Base-by-base conservation (phyloP, 1,140 invertebrate genomes). In the Carcinoscorpius rotundicauda region DNA sequence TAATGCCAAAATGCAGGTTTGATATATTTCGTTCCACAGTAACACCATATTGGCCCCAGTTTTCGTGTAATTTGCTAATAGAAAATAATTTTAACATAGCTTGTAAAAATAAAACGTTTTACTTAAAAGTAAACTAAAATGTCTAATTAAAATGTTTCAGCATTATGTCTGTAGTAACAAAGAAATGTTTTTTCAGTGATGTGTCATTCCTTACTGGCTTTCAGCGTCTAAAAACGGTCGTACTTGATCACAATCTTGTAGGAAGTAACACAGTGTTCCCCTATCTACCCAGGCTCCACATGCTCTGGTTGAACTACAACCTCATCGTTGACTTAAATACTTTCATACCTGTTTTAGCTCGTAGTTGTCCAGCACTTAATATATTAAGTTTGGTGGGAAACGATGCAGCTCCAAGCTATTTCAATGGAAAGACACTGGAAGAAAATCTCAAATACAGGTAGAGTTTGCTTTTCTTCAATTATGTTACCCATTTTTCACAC, bases 341-440 rank as follows among this genome's bases (percentile, higher is more conserved):
- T 0, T 89, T 88, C 79, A 77, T 87, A 52, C 81, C 82, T 66
- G 83, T 82, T 67, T 73, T 91, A 62, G 76, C 81, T 3, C 70
- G 78, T 80, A 70, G 83, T 81, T 69, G 83, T 84, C 75, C 87
- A 81, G 49, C 85, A 82, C 72, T 75, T 88, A 52, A 80, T 3
- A 81, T 69, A 84, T 84, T 72, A 75, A 90, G 6, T 85, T 84
- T 91, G 58, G 89, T 91, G 87, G 86, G 87, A 56, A 91, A 91
- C 74, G 80, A 82, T 4, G 86, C 84, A 3, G 84, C 85, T 4
- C 87, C 87, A 2, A 86, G 85, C 71, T 86, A 85, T 74, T 81
- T 88, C 62, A 87, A 87, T 70, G 85, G 84, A 52, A 86, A 84
- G 51, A 84, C 82, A 49, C 86, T 85, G 70, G 85, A 85, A 71